These are phyloP conservation scores for Scartelaos histophorus DNA, from an alignment of 2,113 vertebrate species.

Conservation along the genomic window DNA sequence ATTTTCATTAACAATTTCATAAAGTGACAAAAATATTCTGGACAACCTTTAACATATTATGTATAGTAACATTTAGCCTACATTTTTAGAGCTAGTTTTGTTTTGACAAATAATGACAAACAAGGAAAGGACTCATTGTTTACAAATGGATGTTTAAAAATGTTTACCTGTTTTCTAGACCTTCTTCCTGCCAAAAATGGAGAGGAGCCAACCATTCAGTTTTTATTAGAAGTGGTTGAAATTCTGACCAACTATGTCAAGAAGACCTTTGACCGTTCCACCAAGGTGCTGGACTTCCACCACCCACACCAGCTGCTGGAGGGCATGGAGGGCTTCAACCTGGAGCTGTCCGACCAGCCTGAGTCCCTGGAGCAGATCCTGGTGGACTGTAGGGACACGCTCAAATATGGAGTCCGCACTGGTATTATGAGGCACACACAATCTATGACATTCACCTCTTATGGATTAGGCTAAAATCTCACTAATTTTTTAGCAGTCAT, in stretches of 20 bases:
- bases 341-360: constrained; percentile 95
- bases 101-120: neutral
- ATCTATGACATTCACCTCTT: neutral
- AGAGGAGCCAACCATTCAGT: constrained; percentile 94
- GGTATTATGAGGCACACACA: constrained; percentile 77
- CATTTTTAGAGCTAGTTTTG: neutral
- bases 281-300: constrained; percentile 98
- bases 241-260: constrained; percentile 95
- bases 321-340: constrained; percentile 97
- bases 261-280: constrained; percentile 97
- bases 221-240: constrained; percentile 93
- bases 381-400: constrained; percentile 96
- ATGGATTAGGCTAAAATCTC: neutral
- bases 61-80: neutral
- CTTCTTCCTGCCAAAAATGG: constrained; percentile 96
- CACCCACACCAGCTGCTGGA: constrained; percentile 97
- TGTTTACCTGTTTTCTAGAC: constrained; percentile 72
- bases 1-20: no score
- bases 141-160: neutral
- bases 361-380: constrained; percentile 99
- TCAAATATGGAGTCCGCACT: constrained; percentile 97
- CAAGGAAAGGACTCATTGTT: neutral
- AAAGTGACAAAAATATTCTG: neutral
- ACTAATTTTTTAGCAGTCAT: neutral
- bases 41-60: neutral